Evolutionary conservation across 1,140 invertebrate genomes (phyloP).

Genomic region (Macrocentrus cingulum): DNA sequence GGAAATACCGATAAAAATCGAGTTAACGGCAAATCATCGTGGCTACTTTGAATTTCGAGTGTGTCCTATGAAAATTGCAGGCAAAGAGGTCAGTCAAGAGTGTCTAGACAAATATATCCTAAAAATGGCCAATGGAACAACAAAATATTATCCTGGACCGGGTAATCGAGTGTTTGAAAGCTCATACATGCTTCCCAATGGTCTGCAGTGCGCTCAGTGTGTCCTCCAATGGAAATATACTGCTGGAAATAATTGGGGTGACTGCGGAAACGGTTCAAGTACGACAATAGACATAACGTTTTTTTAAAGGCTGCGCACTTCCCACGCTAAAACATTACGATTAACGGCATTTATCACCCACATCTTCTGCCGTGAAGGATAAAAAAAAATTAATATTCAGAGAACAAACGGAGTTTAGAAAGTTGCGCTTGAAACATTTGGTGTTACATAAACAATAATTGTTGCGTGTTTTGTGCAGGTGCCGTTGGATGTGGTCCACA

Average conservation of each 20-base stretch:
- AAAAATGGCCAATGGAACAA: constrained; percentile 57
- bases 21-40: constrained; percentile 77
- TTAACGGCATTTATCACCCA: too few species aligned
- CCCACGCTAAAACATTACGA: too few species aligned
- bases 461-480: constrained; percentile 41
- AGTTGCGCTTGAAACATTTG: constrained; percentile 1
- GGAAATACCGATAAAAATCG: constrained; percentile 71
- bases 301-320: not conserved
- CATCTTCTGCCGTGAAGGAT: not conserved
- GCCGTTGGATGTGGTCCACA: constrained; percentile 81
- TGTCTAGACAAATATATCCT: constrained; percentile 77
- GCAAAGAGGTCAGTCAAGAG: constrained; percentile 67
- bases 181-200: constrained; percentile 69
- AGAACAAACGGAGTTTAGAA: constrained; percentile 8
- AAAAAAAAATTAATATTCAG: constrained; percentile 2
- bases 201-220: constrained; percentile 74
- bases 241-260: constrained; percentile 80
- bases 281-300: constrained; percentile 33
- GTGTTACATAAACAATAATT: not conserved
- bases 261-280: constrained; percentile 67
- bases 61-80: constrained; percentile 67
- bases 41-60: constrained; percentile 88
- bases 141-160: constrained; percentile 72
- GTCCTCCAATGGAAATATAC: constrained; percentile 82
- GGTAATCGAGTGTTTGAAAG: constrained; percentile 79